These are phyloP conservation scores for Peromyscus attwateri DNA, from an alignment of 2,797 vertebrate species.

Conservation along the genomic window DNA sequence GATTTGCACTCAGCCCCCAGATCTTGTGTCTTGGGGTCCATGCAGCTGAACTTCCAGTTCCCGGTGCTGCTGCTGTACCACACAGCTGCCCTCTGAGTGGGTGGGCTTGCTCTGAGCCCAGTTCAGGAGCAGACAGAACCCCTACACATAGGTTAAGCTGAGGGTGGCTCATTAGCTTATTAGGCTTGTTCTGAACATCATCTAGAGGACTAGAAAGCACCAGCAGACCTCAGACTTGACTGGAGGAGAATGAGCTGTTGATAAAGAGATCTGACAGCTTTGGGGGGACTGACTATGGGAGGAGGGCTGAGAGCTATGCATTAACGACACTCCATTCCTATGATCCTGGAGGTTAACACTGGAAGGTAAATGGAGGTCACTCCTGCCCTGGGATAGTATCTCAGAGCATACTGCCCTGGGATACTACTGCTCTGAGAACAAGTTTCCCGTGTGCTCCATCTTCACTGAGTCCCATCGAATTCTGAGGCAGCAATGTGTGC, in stretches of 20 bases:
- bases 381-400: background rate
- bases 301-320: background rate
- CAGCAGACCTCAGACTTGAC: background rate
- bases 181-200: background rate
- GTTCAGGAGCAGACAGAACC: accelerated
- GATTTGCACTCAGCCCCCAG: background rate
- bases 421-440: background rate
- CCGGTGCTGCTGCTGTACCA: background rate
- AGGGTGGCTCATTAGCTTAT: too few relatives aligned
- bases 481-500: background rate
- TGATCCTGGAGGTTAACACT: background rate
- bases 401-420: background rate
- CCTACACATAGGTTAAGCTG: background rate
- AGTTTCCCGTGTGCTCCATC: background rate
- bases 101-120: background rate
- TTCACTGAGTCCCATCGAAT: background rate
- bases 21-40: background rate
- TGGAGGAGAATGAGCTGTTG: background rate
- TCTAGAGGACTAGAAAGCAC: background rate
- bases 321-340: background rate
- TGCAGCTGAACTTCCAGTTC: background rate
- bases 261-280: background rate
- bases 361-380: background rate
- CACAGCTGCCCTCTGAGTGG: background rate
- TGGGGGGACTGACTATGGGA: background rate